Percentiles rank a stretch among this genome's conserved stretches.
Evolutionary conservation across 2,113 vertebrate genomes (phyloP).

Genomic region (Nycticebus coucang): DNA sequence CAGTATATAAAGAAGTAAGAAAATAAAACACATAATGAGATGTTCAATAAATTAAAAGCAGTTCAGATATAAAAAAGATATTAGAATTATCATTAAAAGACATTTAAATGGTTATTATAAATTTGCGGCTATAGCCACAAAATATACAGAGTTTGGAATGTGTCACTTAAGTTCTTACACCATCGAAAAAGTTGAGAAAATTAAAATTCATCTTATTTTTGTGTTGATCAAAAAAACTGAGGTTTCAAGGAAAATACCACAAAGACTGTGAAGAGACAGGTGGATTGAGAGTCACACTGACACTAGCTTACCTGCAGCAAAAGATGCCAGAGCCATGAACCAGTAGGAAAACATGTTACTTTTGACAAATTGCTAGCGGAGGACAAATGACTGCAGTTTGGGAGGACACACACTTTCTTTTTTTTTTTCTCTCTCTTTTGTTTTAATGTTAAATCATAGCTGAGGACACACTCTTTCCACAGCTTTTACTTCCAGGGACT

Average conservation of each 20-base stretch:
- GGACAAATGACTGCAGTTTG: accelerated
- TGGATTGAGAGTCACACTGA: not conserved
- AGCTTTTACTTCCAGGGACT: not conserved
- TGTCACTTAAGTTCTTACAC: not conserved
- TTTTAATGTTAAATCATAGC: no score
- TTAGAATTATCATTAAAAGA: not conserved
- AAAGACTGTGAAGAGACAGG: not conserved
- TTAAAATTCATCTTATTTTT: not conserved
- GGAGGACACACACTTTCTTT: accelerated
- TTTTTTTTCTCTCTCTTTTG: no score
- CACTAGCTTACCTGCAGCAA: no score
- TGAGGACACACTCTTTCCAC: not conserved
- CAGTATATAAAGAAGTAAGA: not conserved
- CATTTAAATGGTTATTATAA: not conserved
- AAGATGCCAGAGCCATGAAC: not conserved
- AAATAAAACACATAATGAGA: not conserved
- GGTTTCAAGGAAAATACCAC: not conserved
- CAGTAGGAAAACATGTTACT: not conserved
- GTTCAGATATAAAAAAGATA: not conserved
- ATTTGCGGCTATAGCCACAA: not conserved
- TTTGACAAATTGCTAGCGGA: no score
- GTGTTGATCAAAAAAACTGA: not conserved
- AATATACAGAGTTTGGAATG: not conserved
- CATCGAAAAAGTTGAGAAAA: not conserved
- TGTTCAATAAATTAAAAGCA: not conserved